Evolutionary conservation across 2,888 invertebrate species (phyloP).

Genomic region (Amiota communis): DNA sequence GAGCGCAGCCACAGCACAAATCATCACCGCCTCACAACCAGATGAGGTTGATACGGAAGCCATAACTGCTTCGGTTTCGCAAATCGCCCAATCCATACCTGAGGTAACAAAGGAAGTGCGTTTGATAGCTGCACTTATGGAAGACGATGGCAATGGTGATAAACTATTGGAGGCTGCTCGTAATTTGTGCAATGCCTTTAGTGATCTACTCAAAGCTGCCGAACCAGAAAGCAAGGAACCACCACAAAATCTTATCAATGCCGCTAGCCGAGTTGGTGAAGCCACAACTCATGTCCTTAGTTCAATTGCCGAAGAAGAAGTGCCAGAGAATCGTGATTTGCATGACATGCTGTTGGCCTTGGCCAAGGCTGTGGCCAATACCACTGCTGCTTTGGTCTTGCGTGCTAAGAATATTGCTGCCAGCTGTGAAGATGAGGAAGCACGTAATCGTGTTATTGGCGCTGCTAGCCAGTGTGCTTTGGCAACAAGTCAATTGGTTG

Average conservation of each 20-base stretch:
- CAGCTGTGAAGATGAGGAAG: conserved; percentile 81
- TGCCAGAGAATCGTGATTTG: conserved; percentile 86
- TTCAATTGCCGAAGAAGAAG: conserved; percentile 94
- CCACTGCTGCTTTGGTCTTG: conserved; percentile 95
- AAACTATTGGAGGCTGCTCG: conserved; percentile 92
- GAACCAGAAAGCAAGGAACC: conserved; percentile 96
- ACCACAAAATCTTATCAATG: conserved; percentile 92
- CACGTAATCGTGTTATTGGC: conserved; percentile 82
- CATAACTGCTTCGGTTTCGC: conserved; percentile 96
- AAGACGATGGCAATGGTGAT: conserved; percentile 88
- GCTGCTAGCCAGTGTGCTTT: conserved; percentile 97
- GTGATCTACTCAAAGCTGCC: conserved; percentile 94
- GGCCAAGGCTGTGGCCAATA: conserved; percentile 98
- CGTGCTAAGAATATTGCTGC: conserved; percentile 97
- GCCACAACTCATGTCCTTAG: conserved; percentile 94
- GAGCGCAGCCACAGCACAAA: conserved; percentile 99
- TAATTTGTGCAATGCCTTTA: conserved; percentile 92
- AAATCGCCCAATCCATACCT: conserved; percentile 96
- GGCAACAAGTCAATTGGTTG: conserved; percentile 97
- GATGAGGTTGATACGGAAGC: conserved; percentile 96
- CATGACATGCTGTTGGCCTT: conserved; percentile 93
- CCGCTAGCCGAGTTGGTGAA: conserved; percentile 97
- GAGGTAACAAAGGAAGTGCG: conserved; percentile 89
- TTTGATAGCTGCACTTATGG: conserved; percentile 94
- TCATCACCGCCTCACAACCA: conserved; percentile 90